Evolutionary conservation across 2,888 invertebrate species (phyloP).

Genomic region (Lasioglossum calceatum): DNA sequence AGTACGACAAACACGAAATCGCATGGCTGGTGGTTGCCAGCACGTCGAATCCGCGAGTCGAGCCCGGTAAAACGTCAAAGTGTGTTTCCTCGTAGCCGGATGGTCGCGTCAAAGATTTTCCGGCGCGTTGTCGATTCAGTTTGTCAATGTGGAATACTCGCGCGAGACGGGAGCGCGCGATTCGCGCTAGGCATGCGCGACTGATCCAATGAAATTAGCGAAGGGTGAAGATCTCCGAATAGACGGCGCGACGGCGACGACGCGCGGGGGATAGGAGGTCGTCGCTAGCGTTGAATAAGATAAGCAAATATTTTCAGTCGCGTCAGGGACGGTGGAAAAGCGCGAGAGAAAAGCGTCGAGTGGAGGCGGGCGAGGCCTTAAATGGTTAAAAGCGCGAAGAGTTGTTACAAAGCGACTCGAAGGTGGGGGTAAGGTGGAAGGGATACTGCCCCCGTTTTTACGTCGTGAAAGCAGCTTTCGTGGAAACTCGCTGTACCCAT

Average conservation of each 20-base stretch:
- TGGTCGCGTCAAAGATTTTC: neutral
- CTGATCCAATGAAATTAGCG: neutral
- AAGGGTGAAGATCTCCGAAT: neutral
- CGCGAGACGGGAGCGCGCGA: neutral
- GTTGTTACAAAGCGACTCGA: neutral
- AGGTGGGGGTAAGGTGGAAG: neutral
- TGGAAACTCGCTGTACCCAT: neutral
- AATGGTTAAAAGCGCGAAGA: constrained; percentile 7
- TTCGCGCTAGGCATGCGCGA: neutral
- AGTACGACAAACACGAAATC: neutral
- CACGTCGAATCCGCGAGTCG: neutral
- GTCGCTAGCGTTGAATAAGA: neutral
- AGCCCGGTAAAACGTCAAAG: neutral
- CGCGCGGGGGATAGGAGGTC: neutral
- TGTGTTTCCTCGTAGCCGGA: neutral
- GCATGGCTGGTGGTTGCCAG: neutral
- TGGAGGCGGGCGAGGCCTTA: neutral
- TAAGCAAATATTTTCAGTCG: constrained; percentile 5
- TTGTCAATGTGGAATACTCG: neutral
- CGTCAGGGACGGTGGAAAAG: neutral
- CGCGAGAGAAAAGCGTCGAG: neutral
- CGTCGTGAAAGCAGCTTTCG: constrained; percentile 2
- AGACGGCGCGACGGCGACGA: neutral
- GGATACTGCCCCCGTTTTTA: neutral
- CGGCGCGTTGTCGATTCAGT: neutral